phyloP scores from a whole-genome alignment of 2,113 vertebrate species.

The Tetraodon nigroviridis region DNA sequence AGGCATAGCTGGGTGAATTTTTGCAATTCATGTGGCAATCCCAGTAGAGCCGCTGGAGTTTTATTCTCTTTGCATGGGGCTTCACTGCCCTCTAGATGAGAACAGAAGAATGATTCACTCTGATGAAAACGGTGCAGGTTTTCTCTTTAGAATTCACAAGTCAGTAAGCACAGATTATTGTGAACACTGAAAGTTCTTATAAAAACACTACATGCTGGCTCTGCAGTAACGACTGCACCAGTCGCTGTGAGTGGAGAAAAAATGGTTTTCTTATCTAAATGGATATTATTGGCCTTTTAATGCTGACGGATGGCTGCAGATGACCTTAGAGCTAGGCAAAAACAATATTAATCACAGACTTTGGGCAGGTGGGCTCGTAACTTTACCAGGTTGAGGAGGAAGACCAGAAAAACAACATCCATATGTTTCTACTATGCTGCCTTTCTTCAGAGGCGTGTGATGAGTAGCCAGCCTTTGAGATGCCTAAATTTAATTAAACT shows the following conservation, averaged over 20 bases:
- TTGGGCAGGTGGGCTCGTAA: slow-evolving; percentile 36
- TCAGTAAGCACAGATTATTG: background rate
- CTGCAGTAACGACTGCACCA: slow-evolving; percentile 10
- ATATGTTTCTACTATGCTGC: slow-evolving; percentile 49
- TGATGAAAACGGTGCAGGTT: slow-evolving; percentile 18
- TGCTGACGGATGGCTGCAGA: slow-evolving; percentile 53
- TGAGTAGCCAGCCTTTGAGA: slow-evolving; percentile 7
- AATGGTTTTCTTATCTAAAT: slow-evolving; percentile 37
- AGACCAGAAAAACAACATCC: slow-evolving; percentile 16
- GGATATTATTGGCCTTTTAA: slow-evolving; percentile 20
- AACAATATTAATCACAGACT: slow-evolving; percentile 44
- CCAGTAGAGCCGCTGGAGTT: background rate
- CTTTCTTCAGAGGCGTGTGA: slow-evolving; percentile 34
- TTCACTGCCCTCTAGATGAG: slow-evolving; percentile 65
- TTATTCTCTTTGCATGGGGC: slow-evolving; percentile 15
- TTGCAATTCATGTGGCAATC: slow-evolving; percentile 36
- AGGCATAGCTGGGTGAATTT: slow-evolving; percentile 16
- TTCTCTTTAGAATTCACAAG: slow-evolving; percentile 16
- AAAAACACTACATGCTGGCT: background rate
- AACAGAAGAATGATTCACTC: slow-evolving; percentile 18
- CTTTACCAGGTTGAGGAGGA: slow-evolving; percentile 30
- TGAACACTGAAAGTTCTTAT: no score
- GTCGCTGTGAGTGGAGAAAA: slow-evolving; percentile 25
- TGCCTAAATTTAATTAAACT: no score
- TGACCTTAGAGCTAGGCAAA: slow-evolving; percentile 50